phyloP scores from a whole-genome alignment of 2,888 invertebrate species.

The Tenthredo distinguenda region DNA sequence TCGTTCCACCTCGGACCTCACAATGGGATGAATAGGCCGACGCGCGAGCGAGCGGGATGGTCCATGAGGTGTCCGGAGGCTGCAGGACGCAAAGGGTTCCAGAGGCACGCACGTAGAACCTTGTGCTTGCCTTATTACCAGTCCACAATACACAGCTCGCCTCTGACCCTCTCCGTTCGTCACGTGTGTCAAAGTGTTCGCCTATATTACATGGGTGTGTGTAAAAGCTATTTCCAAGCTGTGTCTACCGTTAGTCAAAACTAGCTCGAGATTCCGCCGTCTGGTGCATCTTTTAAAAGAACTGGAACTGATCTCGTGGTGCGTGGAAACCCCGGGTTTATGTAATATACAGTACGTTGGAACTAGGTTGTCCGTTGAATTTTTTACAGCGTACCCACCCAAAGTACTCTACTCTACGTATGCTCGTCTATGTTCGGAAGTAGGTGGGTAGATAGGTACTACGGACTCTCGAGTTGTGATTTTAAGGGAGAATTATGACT shows the following conservation, averaged over 20 bases:
- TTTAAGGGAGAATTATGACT: slow-evolving; percentile 29
- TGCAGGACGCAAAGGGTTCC: slow-evolving; percentile 47
- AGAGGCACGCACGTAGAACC: slow-evolving; percentile 23
- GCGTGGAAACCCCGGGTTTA: neutral
- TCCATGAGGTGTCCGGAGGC: slow-evolving; percentile 49
- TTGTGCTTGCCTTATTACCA: slow-evolving; percentile 57
- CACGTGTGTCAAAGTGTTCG: slow-evolving; percentile 51
- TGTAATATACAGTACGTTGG: neutral
- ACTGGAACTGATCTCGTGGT: neutral
- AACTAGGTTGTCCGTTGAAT: slow-evolving; percentile 17
- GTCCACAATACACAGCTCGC: slow-evolving; percentile 56
- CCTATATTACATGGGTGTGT: neutral
- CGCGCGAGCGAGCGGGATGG: slow-evolving; percentile 33
- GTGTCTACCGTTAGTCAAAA: neutral
- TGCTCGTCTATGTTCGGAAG: neutral
- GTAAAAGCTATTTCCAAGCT: slow-evolving; percentile 24
- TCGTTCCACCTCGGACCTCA: slow-evolving; percentile 41
- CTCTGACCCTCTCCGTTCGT: slow-evolving; percentile 36
- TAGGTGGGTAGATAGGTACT: neutral
- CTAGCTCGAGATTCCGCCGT: neutral
- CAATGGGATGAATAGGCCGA: slow-evolving; percentile 57
- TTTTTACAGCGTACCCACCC: slow-evolving; percentile 2
- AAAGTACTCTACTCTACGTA: neutral
- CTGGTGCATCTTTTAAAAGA: neutral
- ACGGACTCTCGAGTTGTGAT: slow-evolving; percentile 26